Percentiles rank a stretch among this genome's conserved stretches.
Evolutionary conservation across 1,140 invertebrate species (phyloP).

Genomic region (Calliphora vicina): DNA sequence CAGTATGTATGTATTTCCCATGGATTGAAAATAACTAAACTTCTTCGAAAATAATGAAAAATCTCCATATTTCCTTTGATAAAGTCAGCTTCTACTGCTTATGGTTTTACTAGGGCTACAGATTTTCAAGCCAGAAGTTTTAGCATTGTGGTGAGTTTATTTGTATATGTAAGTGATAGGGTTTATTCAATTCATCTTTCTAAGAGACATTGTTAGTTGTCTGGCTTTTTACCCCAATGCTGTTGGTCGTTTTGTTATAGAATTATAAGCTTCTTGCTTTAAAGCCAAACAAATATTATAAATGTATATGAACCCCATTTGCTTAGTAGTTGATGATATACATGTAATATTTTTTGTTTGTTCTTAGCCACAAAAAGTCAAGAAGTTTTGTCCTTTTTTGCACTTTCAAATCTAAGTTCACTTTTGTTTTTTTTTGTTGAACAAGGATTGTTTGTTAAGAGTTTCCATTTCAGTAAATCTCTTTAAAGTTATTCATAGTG

Average conservation of each 20-base stretch:
- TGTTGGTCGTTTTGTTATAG: neutral
- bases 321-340: neutral
- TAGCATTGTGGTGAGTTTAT: no score
- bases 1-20: no score
- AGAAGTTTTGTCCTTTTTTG: constrained; percentile 7
- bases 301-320: neutral
- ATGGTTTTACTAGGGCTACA: no score
- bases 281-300: neutral
- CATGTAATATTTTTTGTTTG: neutral
- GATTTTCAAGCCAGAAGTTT: no score
- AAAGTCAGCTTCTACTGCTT: no score
- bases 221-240: no score
- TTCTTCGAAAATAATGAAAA: no score
- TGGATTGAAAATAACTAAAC: no score
- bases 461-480: constrained; percentile 13
- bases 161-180: no score
- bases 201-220: no score
- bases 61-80: no score
- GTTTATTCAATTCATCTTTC: no score
- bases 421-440: neutral
- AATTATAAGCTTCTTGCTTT: neutral
- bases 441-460: neutral
- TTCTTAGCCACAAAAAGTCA: neutral
- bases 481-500: constrained; percentile 6
- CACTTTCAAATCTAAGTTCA: neutral